Evolutionary conservation across 1,140 invertebrate genomes (phyloP).

Genomic region (Musca domestica): DNA sequence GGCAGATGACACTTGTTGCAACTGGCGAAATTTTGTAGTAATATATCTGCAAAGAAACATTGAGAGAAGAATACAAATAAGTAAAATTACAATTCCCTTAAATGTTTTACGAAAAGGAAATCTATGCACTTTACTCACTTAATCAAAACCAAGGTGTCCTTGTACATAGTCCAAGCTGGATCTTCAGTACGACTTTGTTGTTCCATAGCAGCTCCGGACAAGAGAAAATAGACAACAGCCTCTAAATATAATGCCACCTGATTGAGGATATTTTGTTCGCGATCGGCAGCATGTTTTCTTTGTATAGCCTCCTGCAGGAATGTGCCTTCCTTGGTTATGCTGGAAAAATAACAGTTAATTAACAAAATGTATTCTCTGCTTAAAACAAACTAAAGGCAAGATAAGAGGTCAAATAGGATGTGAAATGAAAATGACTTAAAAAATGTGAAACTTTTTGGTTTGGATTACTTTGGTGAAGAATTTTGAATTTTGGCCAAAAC

Average conservation of each 20-base stretch:
- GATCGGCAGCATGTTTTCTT: conserved; percentile 76
- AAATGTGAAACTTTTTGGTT: conserved; percentile 7
- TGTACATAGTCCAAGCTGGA: conserved; percentile 77
- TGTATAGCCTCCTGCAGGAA: conserved; percentile 75
- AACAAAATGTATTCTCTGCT: no score
- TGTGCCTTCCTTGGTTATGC: conserved; percentile 50
- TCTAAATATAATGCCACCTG: conserved; percentile 77
- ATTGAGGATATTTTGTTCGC: conserved; percentile 65
- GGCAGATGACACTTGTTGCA: conserved; percentile 58
- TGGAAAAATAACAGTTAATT: no score
- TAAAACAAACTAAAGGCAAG: no score
- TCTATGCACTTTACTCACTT: conserved; percentile 58
- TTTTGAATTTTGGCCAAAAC: conserved; percentile 23
- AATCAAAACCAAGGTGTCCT: conserved; percentile 75
- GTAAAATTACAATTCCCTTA: background rate
- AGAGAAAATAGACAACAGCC: conserved; percentile 75
- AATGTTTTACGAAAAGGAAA: conserved; percentile 15
- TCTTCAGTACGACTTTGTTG: conserved; percentile 64
- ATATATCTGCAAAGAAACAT: conserved; percentile 60
- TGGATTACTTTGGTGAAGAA: conserved; percentile 18
- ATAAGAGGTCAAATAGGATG: background rate
- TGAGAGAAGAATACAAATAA: background rate
- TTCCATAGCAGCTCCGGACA: conserved; percentile 78
- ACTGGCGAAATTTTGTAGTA: conserved; percentile 66
- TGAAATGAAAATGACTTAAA: background rate